A percentile compares a stretch with the other conserved stretches of the same genome.
Conservation (phyloP, 2,797 vertebrate species). For the Vireo griseus region DNA sequence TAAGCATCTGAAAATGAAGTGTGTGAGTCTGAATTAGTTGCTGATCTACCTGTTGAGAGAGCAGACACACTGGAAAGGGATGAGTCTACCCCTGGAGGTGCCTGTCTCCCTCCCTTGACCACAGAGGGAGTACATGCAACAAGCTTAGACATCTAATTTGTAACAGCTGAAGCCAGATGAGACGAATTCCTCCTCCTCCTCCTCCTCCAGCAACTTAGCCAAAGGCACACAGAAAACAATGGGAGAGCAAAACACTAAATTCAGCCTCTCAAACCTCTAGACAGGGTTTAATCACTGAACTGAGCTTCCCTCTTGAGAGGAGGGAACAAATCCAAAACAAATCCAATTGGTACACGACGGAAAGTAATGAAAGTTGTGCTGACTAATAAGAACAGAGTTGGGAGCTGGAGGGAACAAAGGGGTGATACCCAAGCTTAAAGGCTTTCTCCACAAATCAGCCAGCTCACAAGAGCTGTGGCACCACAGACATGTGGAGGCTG, state of each 20-base stretch:
- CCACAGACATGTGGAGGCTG: background rate
- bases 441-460: background rate
- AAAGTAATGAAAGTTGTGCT: background rate
- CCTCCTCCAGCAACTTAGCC: background rate
- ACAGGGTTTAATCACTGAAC: background rate
- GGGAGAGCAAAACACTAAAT: background rate
- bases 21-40: background rate
- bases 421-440: background rate
- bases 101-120: background rate
- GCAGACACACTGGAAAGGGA: background rate
- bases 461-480: background rate
- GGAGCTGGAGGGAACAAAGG: background rate
- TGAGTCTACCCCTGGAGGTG: background rate
- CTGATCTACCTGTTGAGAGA: background rate
- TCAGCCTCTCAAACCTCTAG: background rate
- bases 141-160: background rate
- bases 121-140: background rate
- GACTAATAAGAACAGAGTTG: background rate
- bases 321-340: background rate
- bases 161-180: slow-evolving; percentile 10
- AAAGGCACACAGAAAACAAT: slow-evolving; percentile 20
- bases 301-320: background rate
- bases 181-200: background rate
- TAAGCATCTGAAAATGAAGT: background rate
- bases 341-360: background rate